Evolutionary conservation across 2,113 vertebrate species (phyloP), one percentile per base, ranked within the genome.

Genomic region (Numida meleagris): DNA sequence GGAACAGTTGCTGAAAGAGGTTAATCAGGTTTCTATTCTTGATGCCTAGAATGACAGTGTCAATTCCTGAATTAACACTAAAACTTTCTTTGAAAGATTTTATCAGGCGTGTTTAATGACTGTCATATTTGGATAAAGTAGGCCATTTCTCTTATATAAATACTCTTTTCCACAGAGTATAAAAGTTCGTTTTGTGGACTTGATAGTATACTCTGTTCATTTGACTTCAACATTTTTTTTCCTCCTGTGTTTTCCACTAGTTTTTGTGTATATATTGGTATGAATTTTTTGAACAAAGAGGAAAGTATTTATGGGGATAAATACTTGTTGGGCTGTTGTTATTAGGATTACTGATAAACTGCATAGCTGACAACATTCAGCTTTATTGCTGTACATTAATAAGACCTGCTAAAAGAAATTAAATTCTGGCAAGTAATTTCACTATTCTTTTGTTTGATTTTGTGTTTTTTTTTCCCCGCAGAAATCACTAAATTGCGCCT

Each of bases 401-500:
- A 48, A 36, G 19, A 23, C 15, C 9, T 38, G 13, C 36, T 61
- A 40, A 46, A 67, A 33, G n/a, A 15, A 51, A 80, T 66, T 31
- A 38, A 48, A 43, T 51, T 62, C 29, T 27, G 25, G 42, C 45
- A 63, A 70, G 45, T 55, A 1, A 18, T 48, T 86, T 51, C 16
- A 38, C 31, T 91, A 4, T 12, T 12, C 25, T 55, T 19, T 19
- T 36, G 3, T 12, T 82, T 74, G 17, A 29, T 7, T 14, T 15
- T 13, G 1, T 23, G 14, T 46, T 12, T 16, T 21, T 40, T n/a
- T 19, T 4, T 3, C 4, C 19, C 58, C 25, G 2, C 77, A 99
- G 99, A 98, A 24, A 97, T 98, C 3, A 91, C 97, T 23, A 97
- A 43, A 66, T 53, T 98, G 16, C 95, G 36, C 27, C 88, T 98